A percentile compares a stretch with the other conserved stretches of the same genome.
phyloP scores from a whole-genome alignment of 2,113 vertebrate genomes.

The Gallinago media region DNA sequence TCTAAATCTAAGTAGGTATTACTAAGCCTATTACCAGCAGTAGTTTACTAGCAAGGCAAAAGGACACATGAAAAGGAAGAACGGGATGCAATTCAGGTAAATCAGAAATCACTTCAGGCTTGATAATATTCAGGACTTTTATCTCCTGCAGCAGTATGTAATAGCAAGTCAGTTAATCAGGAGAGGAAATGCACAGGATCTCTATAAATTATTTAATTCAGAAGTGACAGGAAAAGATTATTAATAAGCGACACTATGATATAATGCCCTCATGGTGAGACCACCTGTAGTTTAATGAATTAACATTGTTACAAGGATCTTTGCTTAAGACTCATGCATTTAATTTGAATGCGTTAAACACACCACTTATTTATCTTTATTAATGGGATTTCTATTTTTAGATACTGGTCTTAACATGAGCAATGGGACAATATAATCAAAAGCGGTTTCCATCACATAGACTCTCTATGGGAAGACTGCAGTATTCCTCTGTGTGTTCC shows the following conservation, averaged over 20 bases:
- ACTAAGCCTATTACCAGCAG: background rate
- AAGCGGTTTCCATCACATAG: background rate
- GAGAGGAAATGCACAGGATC: slow-evolving; percentile 45
- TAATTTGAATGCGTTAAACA: slow-evolving; percentile 27
- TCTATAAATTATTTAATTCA: slow-evolving; percentile 37
- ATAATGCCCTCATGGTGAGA: background rate
- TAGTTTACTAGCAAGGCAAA: background rate
- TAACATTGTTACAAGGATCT: slow-evolving; percentile 19
- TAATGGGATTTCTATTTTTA: slow-evolving; percentile 61
- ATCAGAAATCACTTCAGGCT: background rate
- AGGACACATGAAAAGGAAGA: background rate
- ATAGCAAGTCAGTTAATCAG: slow-evolving; percentile 15
- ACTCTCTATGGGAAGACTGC: background rate
- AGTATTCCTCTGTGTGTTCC: background rate
- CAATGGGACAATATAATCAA: background rate
- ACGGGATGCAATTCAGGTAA: background rate
- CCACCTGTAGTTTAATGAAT: slow-evolving; percentile 30
- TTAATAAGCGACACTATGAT: slow-evolving; percentile 15
- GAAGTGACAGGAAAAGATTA: slow-evolving; percentile 48
- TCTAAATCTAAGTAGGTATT: background rate
- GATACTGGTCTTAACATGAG: background rate
- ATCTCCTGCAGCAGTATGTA: slow-evolving; percentile 10
- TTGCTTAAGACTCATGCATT: slow-evolving; percentile 17
- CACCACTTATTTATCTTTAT: slow-evolving; percentile 32
- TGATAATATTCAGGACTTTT: background rate